Evolutionary conservation across 2,113 vertebrate species (phyloP).

Genomic region (Neolamprologus sp.): DNA sequence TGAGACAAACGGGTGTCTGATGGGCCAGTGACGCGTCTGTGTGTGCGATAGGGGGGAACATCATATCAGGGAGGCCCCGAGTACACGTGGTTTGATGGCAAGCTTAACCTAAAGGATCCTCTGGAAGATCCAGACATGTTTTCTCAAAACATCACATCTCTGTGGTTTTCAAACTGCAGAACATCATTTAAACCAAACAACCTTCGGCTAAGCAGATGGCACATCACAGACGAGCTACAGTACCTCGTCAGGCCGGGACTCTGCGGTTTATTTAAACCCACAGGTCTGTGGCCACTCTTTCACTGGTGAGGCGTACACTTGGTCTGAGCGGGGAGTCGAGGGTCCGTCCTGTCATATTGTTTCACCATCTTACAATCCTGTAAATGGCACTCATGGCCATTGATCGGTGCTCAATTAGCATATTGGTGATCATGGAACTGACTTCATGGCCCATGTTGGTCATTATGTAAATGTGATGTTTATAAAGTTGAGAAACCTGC

Average conservation of each 20-base stretch:
- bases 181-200: neutral
- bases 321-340: neutral
- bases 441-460: neutral
- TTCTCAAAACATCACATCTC: neutral
- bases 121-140: neutral
- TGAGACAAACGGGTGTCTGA: neutral
- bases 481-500: neutral
- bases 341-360: neutral
- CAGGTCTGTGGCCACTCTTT: rapidly evolving
- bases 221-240: neutral
- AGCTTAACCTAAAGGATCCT: neutral
- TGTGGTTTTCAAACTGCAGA: neutral
- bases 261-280: rapidly evolving
- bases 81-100: neutral
- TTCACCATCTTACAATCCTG: neutral
- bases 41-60: rapidly evolving
- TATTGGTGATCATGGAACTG: neutral
- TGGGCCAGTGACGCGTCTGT: neutral
- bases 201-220: rapidly evolving
- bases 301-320: neutral
- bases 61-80: neutral
- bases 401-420: neutral
- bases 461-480: neutral
- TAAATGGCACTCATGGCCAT: rapidly evolving
- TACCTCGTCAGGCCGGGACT: rapidly evolving